phyloP scores from a whole-genome alignment of 2,888 invertebrate species.

The Caenorhabditis zanzibari region DNA sequence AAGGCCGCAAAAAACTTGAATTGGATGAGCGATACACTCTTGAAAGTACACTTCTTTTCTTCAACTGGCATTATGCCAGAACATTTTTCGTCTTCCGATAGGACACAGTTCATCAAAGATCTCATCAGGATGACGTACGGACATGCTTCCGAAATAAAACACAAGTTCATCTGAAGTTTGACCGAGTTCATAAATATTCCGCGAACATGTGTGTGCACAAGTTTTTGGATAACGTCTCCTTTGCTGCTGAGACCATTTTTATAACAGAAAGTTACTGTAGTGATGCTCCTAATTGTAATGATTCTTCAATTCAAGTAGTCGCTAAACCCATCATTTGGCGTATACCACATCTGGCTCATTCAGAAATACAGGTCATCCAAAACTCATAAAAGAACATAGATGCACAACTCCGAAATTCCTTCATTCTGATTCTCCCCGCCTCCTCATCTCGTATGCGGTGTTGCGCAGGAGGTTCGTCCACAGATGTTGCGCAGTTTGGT shows the following conservation, averaged over 20 bases:
- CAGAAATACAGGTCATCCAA: too few relatives aligned
- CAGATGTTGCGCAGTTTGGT: slow-evolving; percentile 54
- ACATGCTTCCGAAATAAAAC: neutral
- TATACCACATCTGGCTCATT: too few relatives aligned
- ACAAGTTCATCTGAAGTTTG: neutral
- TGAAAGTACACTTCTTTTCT: slow-evolving; percentile 42
- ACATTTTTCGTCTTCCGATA: neutral
- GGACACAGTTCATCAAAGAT: slow-evolving; percentile 48
- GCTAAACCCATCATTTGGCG: too few relatives aligned
- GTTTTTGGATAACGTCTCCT: neutral
- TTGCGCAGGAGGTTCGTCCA: slow-evolving; percentile 43
- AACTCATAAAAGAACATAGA: too few relatives aligned
- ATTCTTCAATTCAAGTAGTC: too few relatives aligned
- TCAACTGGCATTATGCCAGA: slow-evolving; percentile 52
- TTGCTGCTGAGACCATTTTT: too few relatives aligned
- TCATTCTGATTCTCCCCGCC: slow-evolving; percentile 9
- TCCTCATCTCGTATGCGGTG: slow-evolving; percentile 51
- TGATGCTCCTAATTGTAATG: too few relatives aligned
- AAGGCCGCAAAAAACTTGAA: slow-evolving; percentile 53
- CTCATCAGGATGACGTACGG: neutral
- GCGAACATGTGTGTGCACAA: slow-evolving; percentile 9
- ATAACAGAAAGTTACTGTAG: too few relatives aligned
- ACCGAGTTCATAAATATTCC: neutral
- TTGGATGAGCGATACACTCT: slow-evolving; percentile 46
- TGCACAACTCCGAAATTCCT: slow-evolving; percentile 1